Evolutionary conservation across 2,113 vertebrate genomes (phyloP).

Genomic region (Charadrius vociferus): DNA sequence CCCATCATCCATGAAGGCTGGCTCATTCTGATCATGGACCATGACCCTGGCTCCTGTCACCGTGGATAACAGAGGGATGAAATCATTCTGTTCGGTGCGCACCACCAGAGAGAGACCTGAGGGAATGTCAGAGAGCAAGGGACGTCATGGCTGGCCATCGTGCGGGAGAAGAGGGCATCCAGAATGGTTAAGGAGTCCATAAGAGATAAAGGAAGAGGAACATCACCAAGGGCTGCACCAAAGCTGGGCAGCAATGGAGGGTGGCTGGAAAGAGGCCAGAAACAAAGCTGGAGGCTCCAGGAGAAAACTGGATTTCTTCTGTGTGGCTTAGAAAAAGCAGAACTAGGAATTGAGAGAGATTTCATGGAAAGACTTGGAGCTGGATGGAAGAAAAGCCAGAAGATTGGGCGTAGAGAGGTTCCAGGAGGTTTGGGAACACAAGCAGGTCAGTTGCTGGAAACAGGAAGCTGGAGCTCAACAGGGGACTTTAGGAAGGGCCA

Average conservation of each 20-base stretch:
- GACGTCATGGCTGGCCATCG: neutral
- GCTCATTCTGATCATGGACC: conserved; percentile 78
- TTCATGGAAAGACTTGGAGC: neutral
- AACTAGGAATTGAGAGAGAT: neutral
- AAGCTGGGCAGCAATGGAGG: neutral
- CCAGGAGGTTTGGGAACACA: neutral
- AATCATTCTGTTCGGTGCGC: conserved; percentile 79
- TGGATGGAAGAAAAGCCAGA: neutral
- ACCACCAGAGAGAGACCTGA: conserved; percentile 80
- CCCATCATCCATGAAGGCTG: conserved; percentile 82
- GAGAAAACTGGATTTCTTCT: neutral
- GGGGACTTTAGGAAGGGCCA: neutral
- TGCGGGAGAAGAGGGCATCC: neutral
- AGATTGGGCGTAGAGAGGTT: neutral
- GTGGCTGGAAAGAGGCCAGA: neutral
- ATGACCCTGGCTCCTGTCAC: conserved; percentile 81
- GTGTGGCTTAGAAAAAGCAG: neutral
- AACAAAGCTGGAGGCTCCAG: neutral
- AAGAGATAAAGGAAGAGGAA: neutral
- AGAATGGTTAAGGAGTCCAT: neutral
- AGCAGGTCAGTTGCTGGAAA: neutral
- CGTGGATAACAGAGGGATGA: conserved; percentile 80
- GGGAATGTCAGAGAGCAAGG: neutral
- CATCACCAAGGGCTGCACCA: neutral
- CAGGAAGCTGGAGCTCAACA: neutral